These are phyloP conservation scores for Limnephilus marmoratus DNA, from an alignment of 2,888 invertebrate genomes.

Conservation along the genomic window DNA sequence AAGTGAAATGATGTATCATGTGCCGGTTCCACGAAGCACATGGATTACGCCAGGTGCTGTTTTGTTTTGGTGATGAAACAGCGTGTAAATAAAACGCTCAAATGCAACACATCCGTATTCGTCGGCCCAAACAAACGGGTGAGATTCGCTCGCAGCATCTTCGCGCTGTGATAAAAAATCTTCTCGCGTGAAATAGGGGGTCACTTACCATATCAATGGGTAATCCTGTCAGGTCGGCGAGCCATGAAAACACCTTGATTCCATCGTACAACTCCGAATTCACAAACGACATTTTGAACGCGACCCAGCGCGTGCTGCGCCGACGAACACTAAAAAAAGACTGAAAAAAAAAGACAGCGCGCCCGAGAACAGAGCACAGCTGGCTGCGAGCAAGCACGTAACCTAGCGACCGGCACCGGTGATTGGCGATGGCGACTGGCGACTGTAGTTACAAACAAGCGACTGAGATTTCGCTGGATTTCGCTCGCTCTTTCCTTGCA, in stretches of 20 bases:
- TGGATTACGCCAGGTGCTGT: background rate
- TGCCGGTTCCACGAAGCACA: background rate
- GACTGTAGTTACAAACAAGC: background rate
- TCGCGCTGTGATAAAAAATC: background rate
- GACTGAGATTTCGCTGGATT: background rate
- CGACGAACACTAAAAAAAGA: slow-evolving; percentile 46
- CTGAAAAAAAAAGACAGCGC: slow-evolving; percentile 1
- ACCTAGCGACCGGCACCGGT: slow-evolving; percentile 45
- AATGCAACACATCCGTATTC: slow-evolving; percentile 43
- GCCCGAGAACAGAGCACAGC: background rate
- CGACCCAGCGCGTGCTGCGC: slow-evolving; percentile 34
- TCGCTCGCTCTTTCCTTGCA: background rate
- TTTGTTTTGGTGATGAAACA: slow-evolving; percentile 42
- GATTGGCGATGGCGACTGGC: background rate
- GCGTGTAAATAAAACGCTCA: slow-evolving; percentile 56
- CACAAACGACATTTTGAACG: slow-evolving; percentile 63
- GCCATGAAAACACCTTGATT: slow-evolving; percentile 82
- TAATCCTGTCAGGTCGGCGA: slow-evolving; percentile 83
- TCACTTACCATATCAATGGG: slow-evolving; percentile 87
- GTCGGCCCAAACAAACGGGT: slow-evolving; percentile 5
- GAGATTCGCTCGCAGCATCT: slow-evolving; percentile 2
- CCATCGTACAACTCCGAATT: slow-evolving; percentile 82
- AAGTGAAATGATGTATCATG: background rate
- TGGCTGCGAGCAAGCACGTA: slow-evolving; percentile 17
- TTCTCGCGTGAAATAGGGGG: slow-evolving; percentile 4